phyloP scores from a whole-genome alignment of 1,140 invertebrate species.

The Atta colombica region DNA sequence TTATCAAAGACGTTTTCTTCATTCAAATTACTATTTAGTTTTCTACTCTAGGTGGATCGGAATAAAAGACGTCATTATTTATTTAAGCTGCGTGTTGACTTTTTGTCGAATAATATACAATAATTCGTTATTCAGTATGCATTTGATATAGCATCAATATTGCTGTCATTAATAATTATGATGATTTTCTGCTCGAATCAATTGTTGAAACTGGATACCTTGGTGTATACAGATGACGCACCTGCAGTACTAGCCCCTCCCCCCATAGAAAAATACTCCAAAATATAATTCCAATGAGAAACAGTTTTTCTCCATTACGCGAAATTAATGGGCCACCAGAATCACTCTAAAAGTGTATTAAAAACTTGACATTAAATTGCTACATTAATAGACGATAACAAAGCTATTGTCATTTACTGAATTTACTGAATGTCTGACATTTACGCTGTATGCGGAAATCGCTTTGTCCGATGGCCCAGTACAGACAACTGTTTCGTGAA shows the following conservation, averaged over 20 bases:
- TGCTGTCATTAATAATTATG: slow-evolving; percentile 38
- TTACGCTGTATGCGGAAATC: slow-evolving; percentile 88
- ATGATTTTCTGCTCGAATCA: slow-evolving; percentile 76
- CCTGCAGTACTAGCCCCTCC: slow-evolving; percentile 76
- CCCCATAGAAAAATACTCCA: slow-evolving; percentile 91
- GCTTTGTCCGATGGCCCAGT: no score
- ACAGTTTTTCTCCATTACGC: not conserved
- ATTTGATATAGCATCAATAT: not conserved
- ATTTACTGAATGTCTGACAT: slow-evolving; percentile 69
- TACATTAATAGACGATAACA: not conserved
- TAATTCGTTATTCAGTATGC: not conserved
- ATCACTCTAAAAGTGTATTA: slow-evolving; percentile 85
- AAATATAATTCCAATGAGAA: slow-evolving; percentile 88
- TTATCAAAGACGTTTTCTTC: not conserved
- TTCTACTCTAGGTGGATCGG: not conserved
- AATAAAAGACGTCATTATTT: not conserved
- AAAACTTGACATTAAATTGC: slow-evolving; percentile 2
- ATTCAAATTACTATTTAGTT: not conserved
- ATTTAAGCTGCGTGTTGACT: not conserved
- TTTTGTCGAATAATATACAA: not conserved
- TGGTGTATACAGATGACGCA: slow-evolving; percentile 90
- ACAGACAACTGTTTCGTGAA: no score
- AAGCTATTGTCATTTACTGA: not conserved
- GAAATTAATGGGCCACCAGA: slow-evolving; percentile 86
- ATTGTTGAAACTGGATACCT: slow-evolving; percentile 88